Percentiles rank a stretch among this genome's conserved stretches.
phyloP scores from a whole-genome alignment of 1,140 invertebrate genomes.

The Solen grandis region DNA sequence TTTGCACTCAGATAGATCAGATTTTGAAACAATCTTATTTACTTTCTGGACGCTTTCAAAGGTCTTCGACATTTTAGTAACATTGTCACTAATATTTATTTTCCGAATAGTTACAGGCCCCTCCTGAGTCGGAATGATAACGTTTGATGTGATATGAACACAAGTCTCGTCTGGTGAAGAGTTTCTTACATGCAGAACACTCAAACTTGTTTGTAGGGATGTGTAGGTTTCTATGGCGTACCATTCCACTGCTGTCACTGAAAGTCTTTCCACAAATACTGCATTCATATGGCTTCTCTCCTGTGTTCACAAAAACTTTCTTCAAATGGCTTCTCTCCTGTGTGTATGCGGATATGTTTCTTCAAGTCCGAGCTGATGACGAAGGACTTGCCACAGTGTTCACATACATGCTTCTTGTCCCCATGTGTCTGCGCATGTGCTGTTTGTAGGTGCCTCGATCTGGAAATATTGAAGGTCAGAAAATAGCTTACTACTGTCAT shows the following conservation, averaged over 20 bases:
- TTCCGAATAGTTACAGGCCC: neutral
- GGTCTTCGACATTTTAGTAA: neutral
- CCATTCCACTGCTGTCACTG: constrained; percentile 32
- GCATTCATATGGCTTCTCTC: constrained; percentile 39
- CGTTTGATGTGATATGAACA: constrained; percentile 38
- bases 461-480: constrained; percentile 1
- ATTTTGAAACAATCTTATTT: too few species aligned
- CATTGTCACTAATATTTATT: constrained; percentile 4
- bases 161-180: constrained; percentile 19
- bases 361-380: constrained; percentile 38
- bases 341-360: constrained; percentile 47
- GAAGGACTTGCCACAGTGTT: constrained; percentile 53
- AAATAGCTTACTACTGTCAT: neutral
- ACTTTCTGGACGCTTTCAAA: neutral
- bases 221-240: constrained; percentile 32
- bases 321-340: constrained; percentile 32
- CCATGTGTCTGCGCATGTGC: constrained; percentile 29
- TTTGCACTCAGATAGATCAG: neutral
- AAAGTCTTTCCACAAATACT: constrained; percentile 8
- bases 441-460: constrained; percentile 27
- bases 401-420: constrained; percentile 34
- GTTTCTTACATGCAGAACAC: constrained; percentile 6
- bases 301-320: constrained; percentile 13
- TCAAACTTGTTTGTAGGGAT: constrained; percentile 7
- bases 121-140: constrained; percentile 1